Percentiles rank a stretch among this genome's conserved stretches.
phyloP scores from a whole-genome alignment of 2,888 invertebrate species.

The Microctonus aethiopoides region DNA sequence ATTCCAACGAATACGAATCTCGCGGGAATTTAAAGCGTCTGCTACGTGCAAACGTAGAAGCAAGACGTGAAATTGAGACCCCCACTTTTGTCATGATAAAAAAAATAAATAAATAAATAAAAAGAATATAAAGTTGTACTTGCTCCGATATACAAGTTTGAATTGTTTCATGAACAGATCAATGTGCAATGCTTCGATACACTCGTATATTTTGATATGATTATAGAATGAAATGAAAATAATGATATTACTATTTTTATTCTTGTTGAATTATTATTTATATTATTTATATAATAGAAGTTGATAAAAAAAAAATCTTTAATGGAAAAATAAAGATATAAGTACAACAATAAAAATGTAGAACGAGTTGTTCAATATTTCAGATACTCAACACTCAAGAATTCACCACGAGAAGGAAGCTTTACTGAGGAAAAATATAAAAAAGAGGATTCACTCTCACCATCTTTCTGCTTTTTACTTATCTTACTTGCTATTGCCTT shows the following conservation, averaged over 20 bases:
- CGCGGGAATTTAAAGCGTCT: conserved; percentile 48
- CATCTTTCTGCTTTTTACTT: neutral
- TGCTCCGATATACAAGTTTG: neutral
- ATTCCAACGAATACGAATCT: conserved; percentile 53
- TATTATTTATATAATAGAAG: neutral
- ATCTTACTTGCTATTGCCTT: neutral
- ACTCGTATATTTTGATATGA: too few relatives aligned
- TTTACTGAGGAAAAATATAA: neutral
- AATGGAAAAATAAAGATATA: neutral
- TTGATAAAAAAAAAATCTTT: neutral
- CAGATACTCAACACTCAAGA: conserved; percentile 4
- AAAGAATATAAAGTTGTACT: neutral
- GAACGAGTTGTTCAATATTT: conserved; percentile 12
- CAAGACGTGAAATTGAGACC: conserved; percentile 13
- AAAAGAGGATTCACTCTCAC: neutral
- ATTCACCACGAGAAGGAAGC: conserved; percentile 2
- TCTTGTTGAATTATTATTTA: too few relatives aligned
- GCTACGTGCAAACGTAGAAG: conserved; percentile 34
- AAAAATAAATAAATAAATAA: neutral
- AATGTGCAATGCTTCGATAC: neutral
- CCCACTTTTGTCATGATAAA: neutral
- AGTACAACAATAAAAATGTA: neutral
- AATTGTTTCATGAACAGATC: neutral
- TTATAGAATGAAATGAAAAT: neutral
- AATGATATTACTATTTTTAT: too few relatives aligned